Conservation (phyloP, 1,140 invertebrate species). For the Drosophila sproati region DNA sequence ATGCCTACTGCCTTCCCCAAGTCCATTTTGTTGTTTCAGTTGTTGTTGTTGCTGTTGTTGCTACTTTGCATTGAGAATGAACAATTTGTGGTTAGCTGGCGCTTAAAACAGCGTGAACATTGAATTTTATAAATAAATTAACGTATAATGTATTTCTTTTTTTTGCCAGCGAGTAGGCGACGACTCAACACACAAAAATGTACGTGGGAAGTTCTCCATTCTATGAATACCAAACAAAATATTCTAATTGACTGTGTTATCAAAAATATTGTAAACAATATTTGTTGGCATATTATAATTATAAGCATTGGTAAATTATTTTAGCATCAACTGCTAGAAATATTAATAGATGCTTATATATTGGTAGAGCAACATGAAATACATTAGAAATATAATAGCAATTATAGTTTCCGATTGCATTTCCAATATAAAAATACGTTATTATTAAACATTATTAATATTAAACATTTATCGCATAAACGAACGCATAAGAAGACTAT, state of each 20-base stretch:
- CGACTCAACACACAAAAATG: not conserved
- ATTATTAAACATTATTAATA: no score
- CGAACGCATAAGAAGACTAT: no score
- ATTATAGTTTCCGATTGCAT: no score
- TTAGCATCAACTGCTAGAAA: no score
- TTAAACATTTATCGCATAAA: no score
- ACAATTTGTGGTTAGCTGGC: constrained; percentile 52
- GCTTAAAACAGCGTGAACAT: constrained; percentile 61
- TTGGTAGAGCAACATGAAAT: no score
- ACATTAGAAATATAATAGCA: no score
- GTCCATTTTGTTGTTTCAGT: constrained; percentile 21
- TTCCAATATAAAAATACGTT: no score
- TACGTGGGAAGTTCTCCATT: constrained; percentile 5
- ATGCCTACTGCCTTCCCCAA: constrained; percentile 54
- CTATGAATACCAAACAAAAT: not conserved
- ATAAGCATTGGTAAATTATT: no score
- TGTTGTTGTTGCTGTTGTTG: constrained; percentile 25
- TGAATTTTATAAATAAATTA: constrained; percentile 81
- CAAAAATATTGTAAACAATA: not conserved
- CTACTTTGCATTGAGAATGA: constrained; percentile 60
- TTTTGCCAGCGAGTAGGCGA: constrained; percentile 15
- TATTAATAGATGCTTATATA: no score
- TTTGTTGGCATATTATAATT: no score
- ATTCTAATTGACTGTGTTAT: not conserved
- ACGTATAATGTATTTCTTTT: constrained; percentile 31